A percentile compares a stretch with the other conserved stretches of the same genome.
These are phyloP conservation scores for Porites lutea DNA, from an alignment of 64 coral and sea anemone species.

Conservation along the genomic window DNA sequence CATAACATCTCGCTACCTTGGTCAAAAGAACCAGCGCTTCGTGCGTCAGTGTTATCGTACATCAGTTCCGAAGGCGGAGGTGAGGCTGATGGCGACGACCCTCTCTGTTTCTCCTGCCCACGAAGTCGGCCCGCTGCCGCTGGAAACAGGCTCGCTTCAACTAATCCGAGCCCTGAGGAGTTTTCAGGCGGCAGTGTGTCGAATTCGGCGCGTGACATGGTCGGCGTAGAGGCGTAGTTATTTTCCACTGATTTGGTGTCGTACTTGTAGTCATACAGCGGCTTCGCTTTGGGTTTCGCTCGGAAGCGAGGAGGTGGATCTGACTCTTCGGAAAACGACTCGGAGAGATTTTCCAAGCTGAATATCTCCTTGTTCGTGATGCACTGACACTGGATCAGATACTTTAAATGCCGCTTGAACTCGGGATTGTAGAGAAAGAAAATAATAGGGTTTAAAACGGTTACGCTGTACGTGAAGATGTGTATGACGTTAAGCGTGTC, in stretches of 20 bases:
- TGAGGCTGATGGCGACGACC: conserved; percentile 12
- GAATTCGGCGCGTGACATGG: background rate
- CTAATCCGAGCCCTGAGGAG: conserved; percentile 21
- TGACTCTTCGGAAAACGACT: conserved; percentile 63
- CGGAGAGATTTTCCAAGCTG: conserved; percentile 56
- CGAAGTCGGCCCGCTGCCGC: conserved; percentile 33
- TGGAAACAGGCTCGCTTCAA: conserved; percentile 14
- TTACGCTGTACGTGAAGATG: conserved; percentile 67
- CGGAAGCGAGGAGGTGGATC: background rate
- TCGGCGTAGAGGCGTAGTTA: background rate
- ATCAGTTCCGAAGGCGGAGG: conserved; percentile 9
- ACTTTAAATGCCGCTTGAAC: conserved; percentile 66
- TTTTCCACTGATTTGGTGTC: background rate
- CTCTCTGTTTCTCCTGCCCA: background rate
- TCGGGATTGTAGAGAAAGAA: conserved; percentile 82
- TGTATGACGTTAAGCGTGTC: conserved; percentile 61
- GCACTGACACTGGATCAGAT: conserved; percentile 69
- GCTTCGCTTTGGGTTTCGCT: background rate
- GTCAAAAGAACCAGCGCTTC: background rate
- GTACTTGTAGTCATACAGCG: background rate
- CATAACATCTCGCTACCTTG: conserved; percentile 36
- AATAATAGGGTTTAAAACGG: conserved; percentile 78
- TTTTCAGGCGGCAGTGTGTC: background rate
- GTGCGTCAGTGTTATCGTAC: background rate
- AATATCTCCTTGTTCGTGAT: conserved; percentile 7